Evolutionary conservation across 2,113 vertebrate species (phyloP), one percentile per base, ranked within the genome.

Genomic region (Columbina picui): DNA sequence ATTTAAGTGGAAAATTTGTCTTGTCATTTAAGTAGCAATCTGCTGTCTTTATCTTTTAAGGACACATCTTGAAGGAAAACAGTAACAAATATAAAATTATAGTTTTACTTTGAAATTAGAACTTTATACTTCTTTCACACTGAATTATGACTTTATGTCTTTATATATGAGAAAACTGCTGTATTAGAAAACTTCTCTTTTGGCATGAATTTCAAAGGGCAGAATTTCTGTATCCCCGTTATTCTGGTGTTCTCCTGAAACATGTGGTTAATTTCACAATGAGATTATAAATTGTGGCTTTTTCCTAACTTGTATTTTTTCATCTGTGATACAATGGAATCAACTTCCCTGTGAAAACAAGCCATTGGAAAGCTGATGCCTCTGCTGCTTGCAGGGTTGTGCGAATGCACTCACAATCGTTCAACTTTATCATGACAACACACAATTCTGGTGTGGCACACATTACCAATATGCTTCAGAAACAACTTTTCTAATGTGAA

Each of bases 401-500:
- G 49, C 17, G 14, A 93, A 78, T 74, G 65, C 89, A 92, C 77
- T 50, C 87, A 84, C 70, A 84, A 67, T 45, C 19, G 0, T 70
- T 71, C 41, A 17, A 83, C 30, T 74, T 79, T 52, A 92, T 84
- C 50, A 65, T 41, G 50, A 82, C 41, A 87, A 56, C 19, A 49
- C 38, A 71, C 26, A 30, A 34, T 80, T 89, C 90, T 92, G 88
- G 65, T 80, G 47, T 32, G 30, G 71, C 87, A 83, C 47, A 70
- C 64, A 89, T 43, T 78, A 82, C 56, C 55, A 80, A 32, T 53
- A 61, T 79, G 74, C 49, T 80, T 80, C 88, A 87, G 94, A 97
- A 97, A 74, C 45, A 96, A 88, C 89, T 87, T 84, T 92, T 89
- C 34, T 93, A 69, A 45, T 92, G 47, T 88, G 59, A 93, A 92